phyloP scores from a whole-genome alignment of 37 sponge, comb jelly and placozoan genomes.

The Chondrosia reniformis region DNA sequence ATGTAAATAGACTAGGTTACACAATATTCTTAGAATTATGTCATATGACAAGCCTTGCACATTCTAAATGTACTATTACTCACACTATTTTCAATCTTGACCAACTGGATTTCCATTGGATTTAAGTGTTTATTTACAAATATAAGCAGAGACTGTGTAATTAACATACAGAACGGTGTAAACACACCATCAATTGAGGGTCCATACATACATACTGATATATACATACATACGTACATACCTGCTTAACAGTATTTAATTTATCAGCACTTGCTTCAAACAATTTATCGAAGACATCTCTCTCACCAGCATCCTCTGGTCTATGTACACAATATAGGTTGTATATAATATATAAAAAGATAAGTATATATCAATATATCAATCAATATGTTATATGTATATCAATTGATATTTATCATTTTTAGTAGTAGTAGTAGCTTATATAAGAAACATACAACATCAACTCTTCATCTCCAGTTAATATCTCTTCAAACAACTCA shows the following conservation, averaged over 20 bases:
- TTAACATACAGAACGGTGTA: neutral
- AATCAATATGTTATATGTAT: neutral
- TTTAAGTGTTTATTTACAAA: constrained; percentile 41
- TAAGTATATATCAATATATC: neutral
- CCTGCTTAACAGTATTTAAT: constrained; percentile 81
- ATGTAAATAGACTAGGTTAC: no score
- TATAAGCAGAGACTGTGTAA: constrained; percentile 27
- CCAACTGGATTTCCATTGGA: constrained; percentile 21
- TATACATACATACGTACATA: neutral
- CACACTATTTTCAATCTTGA: constrained; percentile 33
- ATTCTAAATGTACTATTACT: neutral
- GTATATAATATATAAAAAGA: neutral
- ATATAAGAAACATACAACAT: constrained; percentile 14
- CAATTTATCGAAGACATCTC: constrained; percentile 96
- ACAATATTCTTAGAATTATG: no score
- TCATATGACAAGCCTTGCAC: no score
- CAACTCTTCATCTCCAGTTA: constrained; percentile 75
- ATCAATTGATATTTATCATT: neutral
- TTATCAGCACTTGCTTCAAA: constrained; percentile 92
- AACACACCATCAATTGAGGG: neutral
- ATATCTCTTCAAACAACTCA: constrained; percentile 57
- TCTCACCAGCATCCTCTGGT: constrained; percentile 39
- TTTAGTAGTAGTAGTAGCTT: no score
- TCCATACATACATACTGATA: neutral
- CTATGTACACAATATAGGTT: neutral